Evolutionary conservation across 2,888 invertebrate genomes (phyloP).

Genomic region (Caenorhabditis plicata): DNA sequence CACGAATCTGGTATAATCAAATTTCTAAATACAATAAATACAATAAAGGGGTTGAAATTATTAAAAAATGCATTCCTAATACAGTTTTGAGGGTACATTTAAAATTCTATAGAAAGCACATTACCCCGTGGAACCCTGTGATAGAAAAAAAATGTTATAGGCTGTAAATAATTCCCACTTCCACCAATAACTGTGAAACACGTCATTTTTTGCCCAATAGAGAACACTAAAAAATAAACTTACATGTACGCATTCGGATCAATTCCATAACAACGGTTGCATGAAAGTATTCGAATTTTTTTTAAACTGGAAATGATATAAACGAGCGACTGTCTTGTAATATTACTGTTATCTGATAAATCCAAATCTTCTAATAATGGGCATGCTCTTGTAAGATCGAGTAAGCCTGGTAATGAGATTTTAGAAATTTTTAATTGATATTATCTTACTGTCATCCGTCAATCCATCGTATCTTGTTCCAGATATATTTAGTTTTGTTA

Average conservation of each 20-base stretch:
- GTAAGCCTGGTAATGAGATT: conserved; percentile 8
- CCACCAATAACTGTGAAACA: conserved; percentile 52
- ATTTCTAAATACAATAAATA: too few species aligned
- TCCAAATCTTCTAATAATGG: conserved; percentile 10
- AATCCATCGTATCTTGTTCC: conserved; percentile 12
- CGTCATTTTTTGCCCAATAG: conserved; percentile 29
- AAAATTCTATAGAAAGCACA: too few species aligned
- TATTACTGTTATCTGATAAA: conserved; percentile 15
- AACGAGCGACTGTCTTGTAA: background rate
- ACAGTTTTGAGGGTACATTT: too few species aligned
- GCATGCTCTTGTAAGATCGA: conserved; percentile 1
- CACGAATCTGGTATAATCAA: too few species aligned
- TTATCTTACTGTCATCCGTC: conserved; percentile 9
- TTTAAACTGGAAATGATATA: background rate
- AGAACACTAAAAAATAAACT: conserved; percentile 10
- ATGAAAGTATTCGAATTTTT: conserved; percentile 2
- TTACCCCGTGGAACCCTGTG: too few species aligned
- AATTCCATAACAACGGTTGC: conserved; percentile 28
- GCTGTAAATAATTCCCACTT: too few species aligned
- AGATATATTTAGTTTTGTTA: conserved; percentile 17
- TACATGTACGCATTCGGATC: conserved; percentile 18
- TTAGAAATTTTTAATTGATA: background rate
- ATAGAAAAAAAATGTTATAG: too few species aligned
- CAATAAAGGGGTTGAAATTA: too few species aligned
- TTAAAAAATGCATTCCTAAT: too few species aligned